Base-by-base conservation (phyloP, 2,797 vertebrate species). In the Hippoglossus hippoglossus region DNA sequence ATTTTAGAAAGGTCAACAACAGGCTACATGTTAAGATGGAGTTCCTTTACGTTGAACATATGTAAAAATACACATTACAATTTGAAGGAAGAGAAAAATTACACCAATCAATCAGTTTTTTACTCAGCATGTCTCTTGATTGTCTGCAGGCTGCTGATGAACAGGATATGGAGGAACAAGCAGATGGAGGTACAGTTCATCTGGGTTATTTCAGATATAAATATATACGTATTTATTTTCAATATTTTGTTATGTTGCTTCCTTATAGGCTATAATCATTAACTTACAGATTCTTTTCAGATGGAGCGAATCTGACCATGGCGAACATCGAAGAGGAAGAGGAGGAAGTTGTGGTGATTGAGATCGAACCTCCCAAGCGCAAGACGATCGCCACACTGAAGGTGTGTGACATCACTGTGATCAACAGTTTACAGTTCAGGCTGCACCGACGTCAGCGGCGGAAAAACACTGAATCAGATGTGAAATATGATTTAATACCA, bases 371-470 rank as follows among this genome's bases (percentile, higher is more conserved):
- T 63, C 90, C 91, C 12, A 92, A 90, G 86, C 95, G 95, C 53
- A 97, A 96, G 85, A 83, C 84, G 15, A 90, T 97, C 0, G 85
- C 96, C 18, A 98, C 96, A 0, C 84, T 99, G 58, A 92, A 95
- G 94, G 98, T 97, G 64, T 44, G 78, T 50, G 78, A 67, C 13
- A 5, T 70, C 60, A 54, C 15, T 49, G n/a, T 47, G 31, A 56
- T 8, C 22, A 11, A 44, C 18, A 18, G 51, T 19, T 55, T 28
- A 56, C 26, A 3, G 10, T 54, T 2, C n/a, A 39, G 52, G 41
- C 26, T 25, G 34, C 15, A 3, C n/a, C 11, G 3, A 10, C 12
- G 4, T 21, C 28, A 49, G 15, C 3, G 24, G 6, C 8, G 25
- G 22, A 47, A 59, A 31, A 16, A 41, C 39, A 1, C 39, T 41